Conservation (phyloP, 30 jellyfish, hydroid and myxozoan species). For the Hydractinia echinata region DNA sequence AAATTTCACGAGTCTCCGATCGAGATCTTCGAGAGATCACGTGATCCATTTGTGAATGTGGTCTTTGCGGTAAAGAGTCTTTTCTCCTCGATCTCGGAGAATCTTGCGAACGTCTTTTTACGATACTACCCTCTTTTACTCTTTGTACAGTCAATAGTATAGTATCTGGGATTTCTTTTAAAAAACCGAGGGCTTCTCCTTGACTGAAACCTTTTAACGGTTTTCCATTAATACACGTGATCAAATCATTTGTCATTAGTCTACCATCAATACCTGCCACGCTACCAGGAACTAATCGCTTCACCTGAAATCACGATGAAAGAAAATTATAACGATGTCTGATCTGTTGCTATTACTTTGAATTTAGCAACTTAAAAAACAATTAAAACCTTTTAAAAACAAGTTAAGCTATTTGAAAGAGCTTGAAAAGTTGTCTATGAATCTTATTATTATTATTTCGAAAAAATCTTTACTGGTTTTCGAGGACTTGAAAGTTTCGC, state of each 20-base stretch:
- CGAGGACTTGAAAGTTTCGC: too few relatives aligned
- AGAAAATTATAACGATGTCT: too few relatives aligned
- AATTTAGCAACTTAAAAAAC: too few relatives aligned
- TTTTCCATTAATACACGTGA: conserved; percentile 62
- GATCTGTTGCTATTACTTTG: too few relatives aligned
- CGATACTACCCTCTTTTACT: not conserved
- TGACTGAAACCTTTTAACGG: conserved; percentile 62
- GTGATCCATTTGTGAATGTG: conserved; percentile 6
- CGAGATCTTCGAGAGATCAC: not conserved
- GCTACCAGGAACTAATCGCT: conserved; percentile 83
- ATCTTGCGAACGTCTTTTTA: not conserved
- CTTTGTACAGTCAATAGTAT: conserved; percentile 32
- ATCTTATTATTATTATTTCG: too few relatives aligned
- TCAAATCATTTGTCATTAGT: conserved; percentile 48
- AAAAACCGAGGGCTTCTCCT: conserved; percentile 74
- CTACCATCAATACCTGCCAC: conserved; percentile 85
- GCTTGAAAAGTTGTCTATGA: too few relatives aligned
- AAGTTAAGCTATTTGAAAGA: too few relatives aligned
- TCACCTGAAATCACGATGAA: conserved; percentile 54
- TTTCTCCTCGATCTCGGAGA: not conserved
- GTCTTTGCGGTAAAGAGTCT: not conserved
- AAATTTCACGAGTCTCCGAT: not conserved
- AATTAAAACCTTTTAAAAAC: too few relatives aligned
- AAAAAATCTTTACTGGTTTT: too few relatives aligned
- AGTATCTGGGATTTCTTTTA: conserved; percentile 60